These are phyloP conservation scores for Heliothis peltigera DNA, from an alignment of 2,888 invertebrate genomes.

Conservation along the genomic window DNA sequence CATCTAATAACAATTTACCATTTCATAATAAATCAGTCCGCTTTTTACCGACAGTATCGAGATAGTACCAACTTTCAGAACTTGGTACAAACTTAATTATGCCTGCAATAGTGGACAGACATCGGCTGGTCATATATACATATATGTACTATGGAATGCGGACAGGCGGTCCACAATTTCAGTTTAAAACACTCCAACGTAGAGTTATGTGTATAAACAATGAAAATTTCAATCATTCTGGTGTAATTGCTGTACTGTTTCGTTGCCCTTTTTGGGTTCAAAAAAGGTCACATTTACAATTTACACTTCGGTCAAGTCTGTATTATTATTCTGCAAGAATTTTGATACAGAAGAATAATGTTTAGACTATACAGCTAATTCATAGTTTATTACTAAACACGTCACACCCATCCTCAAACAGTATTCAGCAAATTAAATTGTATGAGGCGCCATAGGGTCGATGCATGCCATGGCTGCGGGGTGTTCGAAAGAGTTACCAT, in stretches of 20 bases:
- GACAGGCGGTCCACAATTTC: conserved; percentile 53
- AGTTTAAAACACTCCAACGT: conserved; percentile 52
- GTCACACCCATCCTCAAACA: no score
- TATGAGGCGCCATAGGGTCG: no score
- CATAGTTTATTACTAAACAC: no score
- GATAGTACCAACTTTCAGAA: conserved; percentile 3
- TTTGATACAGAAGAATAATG: no score
- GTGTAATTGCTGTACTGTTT: conserved; percentile 52
- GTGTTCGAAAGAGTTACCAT: no score
- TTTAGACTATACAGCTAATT: no score
- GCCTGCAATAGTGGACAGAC: conserved; percentile 32
- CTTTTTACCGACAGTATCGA: not conserved
- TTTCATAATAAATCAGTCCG: not conserved
- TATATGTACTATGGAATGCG: conserved; percentile 58
- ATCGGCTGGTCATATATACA: conserved; percentile 54
- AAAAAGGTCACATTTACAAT: conserved; percentile 14
- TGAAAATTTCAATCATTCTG: conserved; percentile 62
- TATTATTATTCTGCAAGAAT: no score
- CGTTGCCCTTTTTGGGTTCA: conserved; percentile 16
- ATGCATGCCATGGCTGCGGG: no score
- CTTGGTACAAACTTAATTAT: conserved; percentile 49
- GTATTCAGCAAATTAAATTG: no score
- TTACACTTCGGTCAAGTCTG: not conserved
- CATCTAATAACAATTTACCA: not conserved
- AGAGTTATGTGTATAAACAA: conserved; percentile 56